phyloP scores from a whole-genome alignment of 1,140 invertebrate genomes.

The Bathynomus jamesi region DNA sequence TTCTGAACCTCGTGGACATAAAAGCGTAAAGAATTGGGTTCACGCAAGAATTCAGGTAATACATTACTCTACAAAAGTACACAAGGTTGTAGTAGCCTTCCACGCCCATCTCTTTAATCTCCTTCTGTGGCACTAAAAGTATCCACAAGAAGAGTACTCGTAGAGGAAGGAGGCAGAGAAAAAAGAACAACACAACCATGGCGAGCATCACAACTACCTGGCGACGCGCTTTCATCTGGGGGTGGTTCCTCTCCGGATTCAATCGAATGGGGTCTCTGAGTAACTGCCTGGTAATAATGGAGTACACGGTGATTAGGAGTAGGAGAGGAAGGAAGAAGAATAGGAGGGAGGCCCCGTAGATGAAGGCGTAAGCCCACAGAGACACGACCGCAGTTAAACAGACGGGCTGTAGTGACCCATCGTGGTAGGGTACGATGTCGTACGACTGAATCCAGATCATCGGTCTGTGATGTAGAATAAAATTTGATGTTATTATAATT shows the following conservation, averaged over 20 bases:
- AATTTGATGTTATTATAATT: no score
- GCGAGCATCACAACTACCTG: constrained; percentile 77
- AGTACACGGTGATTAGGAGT: constrained; percentile 70
- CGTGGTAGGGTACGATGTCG: constrained; percentile 59
- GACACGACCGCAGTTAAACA: constrained; percentile 65
- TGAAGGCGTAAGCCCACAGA: constrained; percentile 66
- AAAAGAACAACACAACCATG: constrained; percentile 82
- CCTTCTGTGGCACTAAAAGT: constrained; percentile 60
- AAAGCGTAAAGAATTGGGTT: constrained; percentile 83
- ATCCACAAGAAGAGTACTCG: constrained; percentile 76
- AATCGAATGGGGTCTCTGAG: constrained; percentile 46
- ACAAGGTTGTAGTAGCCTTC: constrained; percentile 75
- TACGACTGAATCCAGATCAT: constrained; percentile 49
- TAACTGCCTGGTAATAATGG: constrained; percentile 69
- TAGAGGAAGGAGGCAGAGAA: constrained; percentile 79
- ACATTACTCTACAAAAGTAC: constrained; percentile 75
- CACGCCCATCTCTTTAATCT: constrained; percentile 57
- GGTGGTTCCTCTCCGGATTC: constrained; percentile 22
- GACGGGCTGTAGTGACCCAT: constrained; percentile 59
- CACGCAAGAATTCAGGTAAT: constrained; percentile 80
- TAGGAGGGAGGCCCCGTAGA: constrained; percentile 59
- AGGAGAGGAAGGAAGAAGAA: constrained; percentile 77
- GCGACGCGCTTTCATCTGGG: constrained; percentile 39
- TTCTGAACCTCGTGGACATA: constrained; percentile 85
- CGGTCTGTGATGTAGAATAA: constrained; percentile 55